Percentiles rank a stretch among this genome's conserved stretches.
phyloP scores from a whole-genome alignment of 2,888 invertebrate species.

The Anagyrus pseudococci region DNA sequence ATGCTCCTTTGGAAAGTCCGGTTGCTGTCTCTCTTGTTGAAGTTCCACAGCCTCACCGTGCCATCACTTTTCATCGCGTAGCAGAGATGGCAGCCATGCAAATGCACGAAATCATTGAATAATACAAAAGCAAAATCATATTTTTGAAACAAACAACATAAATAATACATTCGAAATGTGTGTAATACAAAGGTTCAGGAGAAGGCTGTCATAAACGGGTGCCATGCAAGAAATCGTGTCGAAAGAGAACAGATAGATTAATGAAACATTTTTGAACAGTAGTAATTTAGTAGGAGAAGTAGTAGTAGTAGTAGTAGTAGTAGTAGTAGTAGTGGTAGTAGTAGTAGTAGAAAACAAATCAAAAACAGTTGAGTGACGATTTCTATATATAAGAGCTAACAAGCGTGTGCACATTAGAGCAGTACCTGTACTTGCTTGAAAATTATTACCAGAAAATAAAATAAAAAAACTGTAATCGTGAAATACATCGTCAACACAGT shows the following conservation, averaged over 20 bases:
- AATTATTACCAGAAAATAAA: constrained; percentile 1
- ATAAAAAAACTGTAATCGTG: constrained; percentile 15
- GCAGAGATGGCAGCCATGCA: constrained; percentile 55
- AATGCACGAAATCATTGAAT: constrained; percentile 58
- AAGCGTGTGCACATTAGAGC: constrained; percentile 35
- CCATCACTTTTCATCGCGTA: constrained; percentile 58
- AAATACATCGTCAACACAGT: constrained; percentile 9
- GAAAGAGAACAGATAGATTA: constrained; percentile 12
- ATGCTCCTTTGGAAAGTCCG: constrained; percentile 58
- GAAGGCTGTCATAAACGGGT: too few relatives aligned
- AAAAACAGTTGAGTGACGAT: constrained; percentile 30
- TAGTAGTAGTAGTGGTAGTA: too few relatives aligned
- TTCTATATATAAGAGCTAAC: constrained; percentile 29
- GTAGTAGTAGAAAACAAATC: neutral
- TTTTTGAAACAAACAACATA: constrained; percentile 18
- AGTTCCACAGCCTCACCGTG: constrained; percentile 58
- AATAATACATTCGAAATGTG: constrained; percentile 22
- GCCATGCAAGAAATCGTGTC: constrained; percentile 28
- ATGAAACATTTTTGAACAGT: constrained; percentile 14
- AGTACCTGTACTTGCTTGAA: constrained; percentile 23
- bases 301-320: too few relatives aligned
- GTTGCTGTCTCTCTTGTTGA: constrained; percentile 54
- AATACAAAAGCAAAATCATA: constrained; percentile 42
- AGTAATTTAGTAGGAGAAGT: constrained; percentile 13
- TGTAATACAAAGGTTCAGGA: constrained; percentile 26